phyloP scores from a whole-genome alignment of 2,113 vertebrate genomes.

The Agelaius phoeniceus region DNA sequence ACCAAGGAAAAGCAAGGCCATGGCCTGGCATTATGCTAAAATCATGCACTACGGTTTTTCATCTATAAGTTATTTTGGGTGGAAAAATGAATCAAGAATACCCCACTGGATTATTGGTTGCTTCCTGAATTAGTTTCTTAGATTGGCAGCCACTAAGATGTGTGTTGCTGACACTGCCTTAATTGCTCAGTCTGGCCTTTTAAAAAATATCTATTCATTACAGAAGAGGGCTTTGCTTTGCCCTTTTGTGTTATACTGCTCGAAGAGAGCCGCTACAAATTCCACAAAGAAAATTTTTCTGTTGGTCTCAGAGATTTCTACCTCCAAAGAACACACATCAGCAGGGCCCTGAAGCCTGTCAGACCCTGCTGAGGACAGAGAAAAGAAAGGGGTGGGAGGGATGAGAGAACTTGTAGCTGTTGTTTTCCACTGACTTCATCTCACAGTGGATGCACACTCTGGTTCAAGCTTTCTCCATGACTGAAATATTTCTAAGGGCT shows the following conservation, averaged over 20 bases:
- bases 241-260: not conserved
- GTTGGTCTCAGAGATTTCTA: not conserved
- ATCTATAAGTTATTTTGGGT: not conserved
- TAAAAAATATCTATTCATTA: not conserved
- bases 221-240: not conserved
- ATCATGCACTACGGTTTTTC: not conserved
- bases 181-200: not conserved
- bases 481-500: not conserved
- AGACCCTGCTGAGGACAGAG: not conserved
- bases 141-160: not conserved
- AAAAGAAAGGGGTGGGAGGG: not conserved
- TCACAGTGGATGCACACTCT: not conserved
- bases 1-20: not conserved
- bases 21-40: not conserved
- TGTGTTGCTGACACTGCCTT: not conserved
- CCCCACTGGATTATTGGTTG: not conserved
- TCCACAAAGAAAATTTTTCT: not conserved
- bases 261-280: not conserved
- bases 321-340: not conserved
- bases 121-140: not conserved
- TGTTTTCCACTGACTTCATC: not conserved
- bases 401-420: not conserved
- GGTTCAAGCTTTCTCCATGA: not conserved
- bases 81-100: not conserved
- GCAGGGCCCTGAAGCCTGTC: not conserved